Evolutionary conservation across 2,888 invertebrate genomes (phyloP).

Genomic region (Patella ulyssiponensis): DNA sequence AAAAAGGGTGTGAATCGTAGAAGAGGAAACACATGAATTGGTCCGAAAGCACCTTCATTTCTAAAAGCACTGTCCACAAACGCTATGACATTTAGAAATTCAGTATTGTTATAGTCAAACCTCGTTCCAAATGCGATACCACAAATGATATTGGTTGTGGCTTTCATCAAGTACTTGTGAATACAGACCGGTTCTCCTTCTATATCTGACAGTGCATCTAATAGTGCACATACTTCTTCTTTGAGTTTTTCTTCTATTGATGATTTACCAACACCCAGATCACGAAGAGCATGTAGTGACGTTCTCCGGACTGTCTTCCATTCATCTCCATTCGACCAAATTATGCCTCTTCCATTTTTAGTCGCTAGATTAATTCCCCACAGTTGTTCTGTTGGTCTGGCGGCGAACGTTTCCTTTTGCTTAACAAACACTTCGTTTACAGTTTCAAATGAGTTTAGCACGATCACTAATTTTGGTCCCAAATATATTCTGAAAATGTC

Average conservation of each 20-base stretch:
- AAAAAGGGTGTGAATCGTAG: not conserved
- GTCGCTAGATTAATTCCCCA: not conserved
- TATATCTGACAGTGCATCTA: not conserved
- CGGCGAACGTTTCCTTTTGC: not conserved
- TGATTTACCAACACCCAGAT: constrained; percentile 1
- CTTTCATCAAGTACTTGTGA: not conserved
- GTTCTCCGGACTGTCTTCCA: not conserved
- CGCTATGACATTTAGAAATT: not conserved
- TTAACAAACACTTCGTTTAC: not conserved
- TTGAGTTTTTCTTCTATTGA: not conserved
- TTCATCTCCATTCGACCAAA: not conserved
- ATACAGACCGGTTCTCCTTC: not conserved
- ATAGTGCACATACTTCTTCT: not conserved
- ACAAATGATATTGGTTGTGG: not conserved
- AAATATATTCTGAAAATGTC: not conserved
- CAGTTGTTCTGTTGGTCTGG: not conserved
- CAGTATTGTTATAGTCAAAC: not conserved
- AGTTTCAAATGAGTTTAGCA: not conserved
- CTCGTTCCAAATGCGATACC: not conserved
- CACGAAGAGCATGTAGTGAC: not conserved
- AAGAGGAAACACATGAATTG: not conserved
- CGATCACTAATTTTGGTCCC: not conserved
- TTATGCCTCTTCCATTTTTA: not conserved
- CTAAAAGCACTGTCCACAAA: not conserved
- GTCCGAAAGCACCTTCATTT: not conserved